Evolutionary conservation across 2,797 vertebrate species (phyloP).

Genomic region (Halcyon badia): DNA sequence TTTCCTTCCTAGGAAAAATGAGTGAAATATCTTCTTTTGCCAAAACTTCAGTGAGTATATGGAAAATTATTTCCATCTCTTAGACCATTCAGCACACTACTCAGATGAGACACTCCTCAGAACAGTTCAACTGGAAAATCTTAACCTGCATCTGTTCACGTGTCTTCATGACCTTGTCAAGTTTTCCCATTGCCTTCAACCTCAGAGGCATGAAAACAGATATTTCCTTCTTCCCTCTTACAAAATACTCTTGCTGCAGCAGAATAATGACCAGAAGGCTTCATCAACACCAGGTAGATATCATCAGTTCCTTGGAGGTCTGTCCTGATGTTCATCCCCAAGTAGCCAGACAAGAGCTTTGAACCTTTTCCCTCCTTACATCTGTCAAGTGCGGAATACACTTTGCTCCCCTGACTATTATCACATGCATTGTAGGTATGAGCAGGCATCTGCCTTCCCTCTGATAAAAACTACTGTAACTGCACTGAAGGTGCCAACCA

Average conservation of each 20-base stretch:
- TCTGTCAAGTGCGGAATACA: neutral
- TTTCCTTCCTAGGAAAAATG: constrained; percentile 28
- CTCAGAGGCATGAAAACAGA: neutral
- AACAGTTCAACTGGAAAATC: constrained; percentile 12
- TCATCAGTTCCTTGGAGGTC: neutral
- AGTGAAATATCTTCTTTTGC: neutral
- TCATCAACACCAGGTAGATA: neutral
- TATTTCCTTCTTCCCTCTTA: neutral
- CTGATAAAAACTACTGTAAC: neutral
- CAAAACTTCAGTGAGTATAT: neutral
- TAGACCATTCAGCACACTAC: neutral
- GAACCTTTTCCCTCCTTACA: neutral
- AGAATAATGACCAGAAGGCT: neutral
- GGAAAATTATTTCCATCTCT: neutral
- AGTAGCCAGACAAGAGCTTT: neutral
- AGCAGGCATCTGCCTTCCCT: neutral
- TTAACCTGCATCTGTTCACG: neutral
- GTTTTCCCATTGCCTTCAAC: neutral
- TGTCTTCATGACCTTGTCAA: neutral
- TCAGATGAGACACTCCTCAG: neutral
- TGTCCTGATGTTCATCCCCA: neutral
- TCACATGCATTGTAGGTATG: accelerated
- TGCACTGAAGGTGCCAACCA: neutral
- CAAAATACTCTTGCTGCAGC: neutral
- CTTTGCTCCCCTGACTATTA: neutral